Conservation (phyloP, 1,140 invertebrate species). For the Venturia canescens region DNA sequence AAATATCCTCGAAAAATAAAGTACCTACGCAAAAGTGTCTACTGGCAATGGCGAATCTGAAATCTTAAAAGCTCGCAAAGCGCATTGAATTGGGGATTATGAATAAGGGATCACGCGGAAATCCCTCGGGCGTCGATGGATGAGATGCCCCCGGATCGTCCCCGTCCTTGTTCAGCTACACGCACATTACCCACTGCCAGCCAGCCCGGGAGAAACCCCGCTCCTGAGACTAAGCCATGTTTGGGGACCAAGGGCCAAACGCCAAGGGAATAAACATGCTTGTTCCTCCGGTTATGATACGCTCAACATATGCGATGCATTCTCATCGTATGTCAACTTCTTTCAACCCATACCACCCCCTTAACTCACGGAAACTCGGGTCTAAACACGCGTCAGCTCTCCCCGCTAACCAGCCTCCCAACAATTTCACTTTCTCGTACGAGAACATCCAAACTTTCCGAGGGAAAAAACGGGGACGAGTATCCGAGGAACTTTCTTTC, state of each 20-base stretch:
- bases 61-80: slow-evolving; percentile 72
- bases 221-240: not conserved
- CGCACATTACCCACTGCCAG: not conserved
- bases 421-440: too few species aligned
- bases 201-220: slow-evolving; percentile 34
- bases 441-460: too few species aligned
- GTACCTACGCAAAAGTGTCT: not conserved
- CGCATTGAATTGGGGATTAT: slow-evolving; percentile 72
- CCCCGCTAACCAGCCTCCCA: too few species aligned
- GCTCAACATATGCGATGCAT: slow-evolving; percentile 68
- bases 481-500: too few species aligned
- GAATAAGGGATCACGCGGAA: slow-evolving; percentile 66
- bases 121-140: slow-evolving; percentile 56
- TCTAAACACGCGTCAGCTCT: too few species aligned
- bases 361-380: too few species aligned
- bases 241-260: slow-evolving; percentile 45
- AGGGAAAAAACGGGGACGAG: too few species aligned
- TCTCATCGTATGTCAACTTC: slow-evolving; percentile 55
- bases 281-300: slow-evolving; percentile 67
- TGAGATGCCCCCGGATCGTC: slow-evolving; percentile 42
- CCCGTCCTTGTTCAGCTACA: slow-evolving; percentile 19
- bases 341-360: not conserved
- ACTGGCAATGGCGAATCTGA: slow-evolving; percentile 47
- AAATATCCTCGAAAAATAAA: not conserved
- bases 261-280: slow-evolving; percentile 68